A percentile compares a stretch with the other conserved stretches of the same genome.
phyloP scores from a whole-genome alignment of 2,888 invertebrate species.

The Volucella inanis region DNA sequence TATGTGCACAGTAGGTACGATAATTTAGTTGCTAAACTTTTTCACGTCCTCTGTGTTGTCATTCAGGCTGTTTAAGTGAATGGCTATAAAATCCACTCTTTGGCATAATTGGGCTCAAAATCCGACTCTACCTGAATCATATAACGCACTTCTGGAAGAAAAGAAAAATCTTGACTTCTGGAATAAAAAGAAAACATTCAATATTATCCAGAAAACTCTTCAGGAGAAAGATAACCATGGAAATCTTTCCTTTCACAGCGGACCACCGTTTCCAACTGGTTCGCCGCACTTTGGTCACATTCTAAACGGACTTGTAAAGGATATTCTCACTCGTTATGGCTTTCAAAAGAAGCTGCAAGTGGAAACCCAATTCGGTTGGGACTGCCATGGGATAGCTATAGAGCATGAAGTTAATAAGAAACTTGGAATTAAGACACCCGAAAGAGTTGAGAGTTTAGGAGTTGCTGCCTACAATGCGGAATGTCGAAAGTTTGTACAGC shows the following conservation, averaged over 20 bases:
- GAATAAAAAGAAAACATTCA: conserved; percentile 93
- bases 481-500: conserved; percentile 96
- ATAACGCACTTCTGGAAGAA: conserved; percentile 86
- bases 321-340: conserved; percentile 96
- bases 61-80: too few species aligned
- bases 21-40: too few species aligned
- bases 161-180: conserved; percentile 91
- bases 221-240: conserved; percentile 72
- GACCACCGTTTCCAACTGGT: conserved; percentile 98
- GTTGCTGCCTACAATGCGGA: conserved; percentile 96
- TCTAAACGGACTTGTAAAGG: conserved; percentile 97
- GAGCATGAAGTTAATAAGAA: conserved; percentile 94
- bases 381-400: conserved; percentile 97
- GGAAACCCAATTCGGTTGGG: conserved; percentile 97
- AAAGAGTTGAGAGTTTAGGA: conserved; percentile 97
- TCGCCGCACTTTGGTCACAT: conserved; percentile 98
- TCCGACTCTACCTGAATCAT: not conserved
- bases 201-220: conserved; percentile 89
- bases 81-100: too few species aligned
- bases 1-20: too few species aligned
- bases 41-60: too few species aligned
- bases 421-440: conserved; percentile 94
- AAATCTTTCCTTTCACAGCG: conserved; percentile 96
- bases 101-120: too few species aligned
- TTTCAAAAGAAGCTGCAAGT: conserved; percentile 94